Percentiles rank a stretch among this genome's conserved stretches.
phyloP scores from a whole-genome alignment of 1,140 invertebrate genomes.

The Aphelinus certus region DNA sequence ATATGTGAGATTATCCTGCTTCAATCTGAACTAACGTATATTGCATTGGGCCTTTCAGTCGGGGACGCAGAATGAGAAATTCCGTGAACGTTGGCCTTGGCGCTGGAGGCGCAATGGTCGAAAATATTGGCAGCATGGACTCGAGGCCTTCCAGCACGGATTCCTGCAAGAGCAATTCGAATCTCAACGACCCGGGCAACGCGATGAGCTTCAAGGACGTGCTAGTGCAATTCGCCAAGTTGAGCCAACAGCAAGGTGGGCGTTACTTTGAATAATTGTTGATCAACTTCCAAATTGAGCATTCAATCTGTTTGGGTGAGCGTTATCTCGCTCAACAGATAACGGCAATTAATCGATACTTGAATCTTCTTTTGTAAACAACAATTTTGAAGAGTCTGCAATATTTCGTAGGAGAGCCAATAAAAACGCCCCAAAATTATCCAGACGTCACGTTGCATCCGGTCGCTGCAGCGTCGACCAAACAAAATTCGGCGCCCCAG shows the following conservation, averaged over 20 bases:
- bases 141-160: constrained; percentile 67
- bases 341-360: too few relatives aligned
- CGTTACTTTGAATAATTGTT: background rate
- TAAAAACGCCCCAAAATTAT: constrained; percentile 73
- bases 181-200: constrained; percentile 55
- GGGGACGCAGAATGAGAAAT: constrained; percentile 63
- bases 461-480: constrained; percentile 61
- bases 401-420: constrained; percentile 54
- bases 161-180: constrained; percentile 65
- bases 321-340: too few relatives aligned
- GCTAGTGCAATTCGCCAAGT: constrained; percentile 79
- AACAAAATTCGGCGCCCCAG: constrained; percentile 57
- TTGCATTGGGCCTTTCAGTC: constrained; percentile 32
- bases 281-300: too few relatives aligned
- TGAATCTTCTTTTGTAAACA: too few relatives aligned
- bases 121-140: constrained; percentile 56
- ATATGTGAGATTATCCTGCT: too few relatives aligned
- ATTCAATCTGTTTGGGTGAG: too few relatives aligned
- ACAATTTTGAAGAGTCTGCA: too few relatives aligned
- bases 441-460: constrained; percentile 82
- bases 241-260: constrained; percentile 66
- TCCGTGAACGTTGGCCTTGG: constrained; percentile 60
- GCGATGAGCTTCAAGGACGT: constrained; percentile 77
- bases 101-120: constrained; percentile 61
- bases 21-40: background rate